Conservation (phyloP, 2,888 invertebrate genomes). For the Chaetogeoica ovagalla region DNA sequence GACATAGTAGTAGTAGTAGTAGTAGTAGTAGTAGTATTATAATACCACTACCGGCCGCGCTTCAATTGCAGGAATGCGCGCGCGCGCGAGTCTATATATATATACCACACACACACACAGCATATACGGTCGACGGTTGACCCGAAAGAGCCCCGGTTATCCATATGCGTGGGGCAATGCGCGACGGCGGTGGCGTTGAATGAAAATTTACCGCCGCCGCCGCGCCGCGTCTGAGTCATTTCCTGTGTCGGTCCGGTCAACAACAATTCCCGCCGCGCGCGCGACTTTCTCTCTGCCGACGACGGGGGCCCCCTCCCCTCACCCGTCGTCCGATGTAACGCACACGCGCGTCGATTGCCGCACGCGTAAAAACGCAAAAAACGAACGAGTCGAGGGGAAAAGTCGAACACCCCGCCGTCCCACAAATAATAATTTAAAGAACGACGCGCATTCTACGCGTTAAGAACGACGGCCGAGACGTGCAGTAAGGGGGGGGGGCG, state of each 20-base stretch:
- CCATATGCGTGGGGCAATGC: conserved; percentile 44
- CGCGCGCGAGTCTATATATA: too few species aligned
- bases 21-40: too few species aligned
- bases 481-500: too few species aligned
- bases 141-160: conserved; percentile 39
- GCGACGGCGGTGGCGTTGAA: conserved; percentile 46
- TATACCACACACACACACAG: conserved; percentile 10
- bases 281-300: conserved; percentile 35
- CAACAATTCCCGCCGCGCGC: conserved; percentile 36
- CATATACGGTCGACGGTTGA: conserved; percentile 25
- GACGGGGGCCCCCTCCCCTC: too few species aligned
- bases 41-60: background rate
- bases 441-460: background rate
- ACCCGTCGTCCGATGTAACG: background rate
- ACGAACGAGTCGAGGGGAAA: too few species aligned
- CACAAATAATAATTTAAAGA: too few species aligned
- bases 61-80: conserved; percentile 27
- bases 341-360: background rate
- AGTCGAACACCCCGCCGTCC: too few species aligned
- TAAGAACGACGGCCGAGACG: too few species aligned
- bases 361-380: too few species aligned
- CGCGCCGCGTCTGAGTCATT: conserved; percentile 47
- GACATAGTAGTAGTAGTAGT: too few species aligned
- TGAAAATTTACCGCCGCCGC: conserved; percentile 42
- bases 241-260: conserved; percentile 41